Conservation (phyloP, 2,113 vertebrate species). For the Aythya baeri region DNA sequence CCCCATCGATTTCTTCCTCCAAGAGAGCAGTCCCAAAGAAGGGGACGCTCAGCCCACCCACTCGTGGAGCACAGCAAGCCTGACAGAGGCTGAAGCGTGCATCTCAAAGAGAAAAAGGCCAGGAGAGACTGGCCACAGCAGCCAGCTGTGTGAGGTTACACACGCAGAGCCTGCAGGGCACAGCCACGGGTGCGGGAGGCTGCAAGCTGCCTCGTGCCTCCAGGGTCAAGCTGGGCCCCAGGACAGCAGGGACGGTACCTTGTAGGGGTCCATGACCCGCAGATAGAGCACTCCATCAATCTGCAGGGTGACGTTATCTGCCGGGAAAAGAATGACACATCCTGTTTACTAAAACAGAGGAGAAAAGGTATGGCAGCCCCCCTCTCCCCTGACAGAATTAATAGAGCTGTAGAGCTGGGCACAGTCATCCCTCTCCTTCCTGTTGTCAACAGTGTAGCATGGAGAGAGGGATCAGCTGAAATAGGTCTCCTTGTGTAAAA, state of each 20-base stretch:
- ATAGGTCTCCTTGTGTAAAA: not conserved
- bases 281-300: slow-evolving; percentile 97
- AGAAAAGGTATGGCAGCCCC: fast-evolving
- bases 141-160: too few relatives aligned
- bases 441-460: fast-evolving
- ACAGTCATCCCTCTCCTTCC: not conserved
- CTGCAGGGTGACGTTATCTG: slow-evolving; percentile 96
- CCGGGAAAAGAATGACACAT: not conserved
- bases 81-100: not conserved
- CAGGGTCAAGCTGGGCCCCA: fast-evolving
- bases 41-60: too few relatives aligned
- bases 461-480: not conserved
- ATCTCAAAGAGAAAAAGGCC: too few relatives aligned
- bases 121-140: fast-evolving
- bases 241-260: slow-evolving; percentile 73
- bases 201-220: not conserved
- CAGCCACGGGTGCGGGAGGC: not conserved
- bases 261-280: slow-evolving; percentile 94
- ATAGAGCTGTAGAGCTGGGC: not conserved
- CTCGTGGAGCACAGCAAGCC: not conserved
- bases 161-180: fast-evolving
- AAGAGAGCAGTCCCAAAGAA: not conserved
- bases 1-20: not conserved
- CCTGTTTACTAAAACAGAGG: not conserved
- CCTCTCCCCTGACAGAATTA: fast-evolving